Evolutionary conservation across 2,888 invertebrate genomes (phyloP), one percentile per base, ranked within the genome.

Genomic region (Pyrrhosoma nymphula): DNA sequence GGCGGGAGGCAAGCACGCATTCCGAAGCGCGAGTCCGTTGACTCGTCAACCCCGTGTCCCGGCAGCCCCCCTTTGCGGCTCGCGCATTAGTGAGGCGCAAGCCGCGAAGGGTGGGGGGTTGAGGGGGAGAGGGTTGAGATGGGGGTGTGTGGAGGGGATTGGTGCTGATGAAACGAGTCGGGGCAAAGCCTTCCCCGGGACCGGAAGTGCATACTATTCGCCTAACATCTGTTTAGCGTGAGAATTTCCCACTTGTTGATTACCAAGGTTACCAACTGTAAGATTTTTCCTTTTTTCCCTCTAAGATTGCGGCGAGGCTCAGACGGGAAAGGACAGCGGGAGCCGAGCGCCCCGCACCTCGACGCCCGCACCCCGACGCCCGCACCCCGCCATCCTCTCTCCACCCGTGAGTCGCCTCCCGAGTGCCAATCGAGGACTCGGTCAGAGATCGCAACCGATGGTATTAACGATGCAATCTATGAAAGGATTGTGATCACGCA

Each of bases 191-290:
- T 35, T 35, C 16, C 35, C 82, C 82, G 10, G 82, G 16, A 35
- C 75, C 75, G 75, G 75, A 75, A 20, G 75, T 30, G 10, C n/a
- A 8, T 47, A 47, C 26, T 82, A 82, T 82, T 82, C 82, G 82
- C 16, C 60, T 82, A 82, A 82, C 82, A 82, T 82, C 82, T 82
- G 82, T 82, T 82, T 82, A 35, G 82, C 12, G 82, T 82, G 82
- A 16, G 82, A 82, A 82, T 35, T 82, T 82, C 82, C 82, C 82
- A 82, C 82, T 82, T 82, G 82, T 82, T 82, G 82, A 82, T 82
- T 35, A 82, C 82, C 82, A 82, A 82, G 82, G 82, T 82, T 82
- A 82, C 82, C 82, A 82, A 82, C 82, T 35, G 30, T 35, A 14
- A 35, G 82, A 35, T 35, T 35, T 82, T 82, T 35, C 26, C 82